phyloP scores from a whole-genome alignment of 92 coral and sea anemone genomes.

The Paramuricea clavata region DNA sequence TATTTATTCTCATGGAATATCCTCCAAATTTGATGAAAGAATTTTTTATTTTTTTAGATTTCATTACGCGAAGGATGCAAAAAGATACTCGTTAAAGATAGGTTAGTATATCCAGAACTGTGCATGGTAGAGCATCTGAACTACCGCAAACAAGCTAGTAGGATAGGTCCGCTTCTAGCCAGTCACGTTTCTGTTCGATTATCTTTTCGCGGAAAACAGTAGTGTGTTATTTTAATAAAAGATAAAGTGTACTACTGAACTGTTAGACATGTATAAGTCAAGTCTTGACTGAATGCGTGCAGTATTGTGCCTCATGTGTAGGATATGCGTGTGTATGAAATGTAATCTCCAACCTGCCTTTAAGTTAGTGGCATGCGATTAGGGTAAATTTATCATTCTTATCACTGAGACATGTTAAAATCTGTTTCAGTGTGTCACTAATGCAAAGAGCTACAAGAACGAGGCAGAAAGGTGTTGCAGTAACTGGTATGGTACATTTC shows the following conservation, averaged over 20 bases:
- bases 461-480: conserved; percentile 90
- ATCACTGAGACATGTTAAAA: too few species aligned
- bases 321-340: too few species aligned
- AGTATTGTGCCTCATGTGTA: too few species aligned
- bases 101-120: conserved; percentile 58
- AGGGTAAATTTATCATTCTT: too few species aligned
- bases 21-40: background rate
- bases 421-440: conserved; percentile 79
- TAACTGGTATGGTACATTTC: conserved; percentile 75
- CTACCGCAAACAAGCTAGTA: background rate
- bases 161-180: background rate
- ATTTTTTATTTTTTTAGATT: conserved; percentile 62
- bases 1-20: too few species aligned
- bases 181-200: background rate
- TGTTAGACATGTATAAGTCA: too few species aligned
- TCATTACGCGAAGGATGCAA: conserved; percentile 98
- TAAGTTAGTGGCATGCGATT: too few species aligned
- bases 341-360: too few species aligned
- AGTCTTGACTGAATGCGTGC: too few species aligned
- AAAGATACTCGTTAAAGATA: conserved; percentile 96
- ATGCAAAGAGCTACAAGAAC: conserved; percentile 89
- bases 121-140: background rate
- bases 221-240: too few species aligned
- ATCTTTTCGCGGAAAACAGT: background rate
- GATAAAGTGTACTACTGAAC: background rate